Conservation (phyloP, 2,888 invertebrate genomes). For the Hemaris fuciformis region DNA sequence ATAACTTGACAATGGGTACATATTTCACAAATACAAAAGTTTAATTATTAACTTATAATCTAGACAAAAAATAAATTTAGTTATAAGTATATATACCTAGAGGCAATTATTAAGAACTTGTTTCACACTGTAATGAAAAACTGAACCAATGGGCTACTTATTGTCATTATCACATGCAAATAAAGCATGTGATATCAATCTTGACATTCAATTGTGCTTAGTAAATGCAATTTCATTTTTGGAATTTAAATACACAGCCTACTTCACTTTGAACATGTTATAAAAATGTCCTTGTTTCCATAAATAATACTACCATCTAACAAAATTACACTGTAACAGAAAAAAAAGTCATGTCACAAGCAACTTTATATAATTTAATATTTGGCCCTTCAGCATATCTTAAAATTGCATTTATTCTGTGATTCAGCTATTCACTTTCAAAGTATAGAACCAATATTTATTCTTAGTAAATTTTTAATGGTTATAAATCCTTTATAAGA, state of each 20-base stretch:
- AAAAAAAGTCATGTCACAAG: not conserved
- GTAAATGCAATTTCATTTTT: conserved; percentile 2
- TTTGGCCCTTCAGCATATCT: not conserved
- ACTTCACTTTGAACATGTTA: not conserved
- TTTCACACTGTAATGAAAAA: not conserved
- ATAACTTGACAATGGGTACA: not conserved
- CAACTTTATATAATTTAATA: not conserved
- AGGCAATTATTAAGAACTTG: not conserved
- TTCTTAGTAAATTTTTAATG: not conserved
- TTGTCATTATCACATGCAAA: conserved; percentile 7
- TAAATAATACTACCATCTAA: not conserved
- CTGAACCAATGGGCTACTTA: not conserved
- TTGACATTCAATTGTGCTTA: conserved; percentile 1
- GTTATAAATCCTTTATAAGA: not conserved
- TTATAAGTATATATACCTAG: not conserved
- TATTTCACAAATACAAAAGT: conserved; percentile 1
- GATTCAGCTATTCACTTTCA: not conserved
- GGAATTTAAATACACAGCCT: not conserved
- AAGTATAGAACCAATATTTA: not conserved
- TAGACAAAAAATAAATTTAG: not conserved
- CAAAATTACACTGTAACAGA: not conserved
- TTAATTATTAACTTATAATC: not conserved
- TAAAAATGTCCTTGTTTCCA: not conserved
- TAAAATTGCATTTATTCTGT: not conserved
- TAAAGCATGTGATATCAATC: not conserved